Evolutionary conservation across 2,888 invertebrate species (phyloP), one percentile per base, ranked within the genome.

Genomic region (Dicroscelio sp.): DNA sequence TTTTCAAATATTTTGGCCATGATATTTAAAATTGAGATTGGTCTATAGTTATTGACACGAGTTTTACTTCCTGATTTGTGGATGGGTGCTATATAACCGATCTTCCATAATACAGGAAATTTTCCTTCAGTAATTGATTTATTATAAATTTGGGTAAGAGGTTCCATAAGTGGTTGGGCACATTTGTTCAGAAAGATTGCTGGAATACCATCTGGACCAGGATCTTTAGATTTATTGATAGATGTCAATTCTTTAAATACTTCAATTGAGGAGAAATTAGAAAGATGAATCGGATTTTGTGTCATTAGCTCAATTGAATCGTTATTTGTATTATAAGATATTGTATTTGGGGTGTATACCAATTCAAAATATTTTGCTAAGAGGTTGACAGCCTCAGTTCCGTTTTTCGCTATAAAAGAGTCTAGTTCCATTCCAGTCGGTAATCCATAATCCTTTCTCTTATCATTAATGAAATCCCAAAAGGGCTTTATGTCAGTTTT

Each of bases 401-500:
- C 75, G 27, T 20, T 55, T 14, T 25, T 33, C n/a, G 55, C 55
- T 6, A n/a, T 75, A 10, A 12, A 20, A 71, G 30, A 14, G 3
- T 30, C 30, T 4, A 27, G 31, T 27, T 35, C 2, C 2, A 71
- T 12, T 17, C 2, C n/a, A 27, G 27, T 30, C 33, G 75, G 75
- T 12, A 75, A 12, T 27, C 55, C 75, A 55, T 17, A 33, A 27
- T 75, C 55, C 23, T 75, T 75, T 25, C 20, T 55, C 8, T 55
- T 75, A 33, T 23, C 23, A 33, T 55, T 75, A 5, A 55, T 55
- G 27, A 23, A 33, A 55, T 55, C 55, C 55, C 55, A 55, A 25
- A 55, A 75, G 8, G 33, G 23, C 27, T 75, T 75, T 23, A 33
- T 30, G 33, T 75, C 75, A 2, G 5, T 75, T 55, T 75, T 55